Evolutionary conservation across 2,888 invertebrate species (phyloP).

Genomic region (Agrochola macilenta): DNA sequence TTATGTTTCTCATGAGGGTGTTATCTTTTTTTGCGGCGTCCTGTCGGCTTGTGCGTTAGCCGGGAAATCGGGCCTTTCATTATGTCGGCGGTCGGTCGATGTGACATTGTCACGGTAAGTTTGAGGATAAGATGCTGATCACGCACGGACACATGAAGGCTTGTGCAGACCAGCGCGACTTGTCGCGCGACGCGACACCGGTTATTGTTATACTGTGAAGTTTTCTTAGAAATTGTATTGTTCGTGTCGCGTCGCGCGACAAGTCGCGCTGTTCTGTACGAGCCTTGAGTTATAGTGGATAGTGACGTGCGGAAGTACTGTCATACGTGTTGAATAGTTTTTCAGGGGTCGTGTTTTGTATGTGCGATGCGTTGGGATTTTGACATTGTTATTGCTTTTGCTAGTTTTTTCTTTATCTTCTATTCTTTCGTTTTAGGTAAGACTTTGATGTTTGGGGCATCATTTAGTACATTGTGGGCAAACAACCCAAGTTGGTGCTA

Average conservation of each 20-base stretch:
- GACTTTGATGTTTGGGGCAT: background rate
- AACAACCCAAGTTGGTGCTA: too few relatives aligned
- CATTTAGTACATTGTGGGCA: too few relatives aligned
- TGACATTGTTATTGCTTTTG: background rate
- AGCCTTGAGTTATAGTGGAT: conserved; percentile 39
- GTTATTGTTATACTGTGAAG: too few relatives aligned
- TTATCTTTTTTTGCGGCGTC: conserved; percentile 56
- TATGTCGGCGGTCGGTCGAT: conserved; percentile 30
- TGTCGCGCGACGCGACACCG: too few relatives aligned
- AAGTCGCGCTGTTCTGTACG: too few relatives aligned
- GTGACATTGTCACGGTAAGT: conserved; percentile 59
- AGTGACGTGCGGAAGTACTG: conserved; percentile 28
- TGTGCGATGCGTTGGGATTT: background rate
- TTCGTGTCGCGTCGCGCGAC: too few relatives aligned
- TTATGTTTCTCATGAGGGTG: conserved; percentile 40
- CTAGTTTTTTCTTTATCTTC: background rate
- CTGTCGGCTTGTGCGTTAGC: conserved; percentile 61
- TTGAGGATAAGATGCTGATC: conserved; percentile 50
- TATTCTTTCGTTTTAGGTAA: background rate
- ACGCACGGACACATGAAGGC: conserved; percentile 47
- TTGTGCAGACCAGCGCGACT: too few relatives aligned
- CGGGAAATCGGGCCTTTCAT: conserved; percentile 67
- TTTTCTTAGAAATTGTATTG: too few relatives aligned
- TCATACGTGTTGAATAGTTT: conserved; percentile 24
- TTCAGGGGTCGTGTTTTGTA: background rate